Base-by-base conservation (phyloP, 2,888 invertebrate species). In the Eristalinus sepulchralis region DNA sequence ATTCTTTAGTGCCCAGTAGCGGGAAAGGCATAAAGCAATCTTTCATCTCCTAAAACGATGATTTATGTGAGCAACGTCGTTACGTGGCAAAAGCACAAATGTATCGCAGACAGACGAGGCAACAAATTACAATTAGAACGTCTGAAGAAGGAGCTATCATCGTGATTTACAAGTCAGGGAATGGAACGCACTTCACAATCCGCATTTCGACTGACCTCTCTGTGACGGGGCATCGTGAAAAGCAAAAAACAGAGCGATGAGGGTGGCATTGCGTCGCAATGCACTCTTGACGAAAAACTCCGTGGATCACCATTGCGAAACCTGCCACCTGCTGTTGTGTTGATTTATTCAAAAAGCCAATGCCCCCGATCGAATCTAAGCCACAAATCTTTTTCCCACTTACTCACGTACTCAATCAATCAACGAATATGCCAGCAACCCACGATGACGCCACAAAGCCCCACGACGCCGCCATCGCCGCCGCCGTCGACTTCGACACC, bases 331-430 rank as follows among this genome's bases (percentile, higher is more conserved):
- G 17, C 47, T 5, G 17, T 47, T 6, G n/a, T 47, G n/a, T 47
- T 17, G 47, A n/a, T 47, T 39, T 27, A 64, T 27, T 39, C 53
- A 17, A 31, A 63, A 72, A 53, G 62, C 10, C 63, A 72, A 72
- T n/a, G 72, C 10, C 63, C 63, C 62, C 24, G 53, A 24, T 20
- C 10, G 11, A 31, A 63, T 53, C 10, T 9, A 13, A 13, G 20
- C 31, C 33, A 63, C 11, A 63, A 70, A 36, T 63, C 31, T 39
- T 57, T 57, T 78, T 47, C 31, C 27, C 70, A 57, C 63, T 39
- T 63, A 57, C 39, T 66, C 72, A 66, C 79, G 47, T 66, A 70
- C 57, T 71, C 22, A 47, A 70, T 31, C 63, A 39, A 47, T 39
- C 17, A 36, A 36, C 27, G 20, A n/a, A n/a, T 34, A 8, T 20